Conservation (phyloP, 1,140 invertebrate genomes). For the Thalassaphorura encarpata region DNA sequence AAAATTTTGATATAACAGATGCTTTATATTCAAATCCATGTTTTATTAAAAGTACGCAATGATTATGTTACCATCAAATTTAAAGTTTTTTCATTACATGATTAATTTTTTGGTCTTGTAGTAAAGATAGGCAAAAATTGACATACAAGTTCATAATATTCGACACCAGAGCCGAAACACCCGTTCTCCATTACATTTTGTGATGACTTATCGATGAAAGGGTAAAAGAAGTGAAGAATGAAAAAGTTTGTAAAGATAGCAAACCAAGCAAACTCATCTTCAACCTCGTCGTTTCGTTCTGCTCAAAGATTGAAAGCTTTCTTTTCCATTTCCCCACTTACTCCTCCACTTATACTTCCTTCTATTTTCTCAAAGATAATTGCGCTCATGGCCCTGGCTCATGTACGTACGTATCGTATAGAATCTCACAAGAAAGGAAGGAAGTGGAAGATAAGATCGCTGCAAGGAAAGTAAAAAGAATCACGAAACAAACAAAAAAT, state of each 20-base stretch:
- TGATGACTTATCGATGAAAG: background rate
- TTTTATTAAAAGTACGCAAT: background rate
- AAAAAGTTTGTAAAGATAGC: background rate
- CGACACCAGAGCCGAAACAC: background rate
- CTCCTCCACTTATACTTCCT: background rate
- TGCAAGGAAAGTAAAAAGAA: too few species aligned
- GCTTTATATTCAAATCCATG: background rate
- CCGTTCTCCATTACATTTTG: background rate
- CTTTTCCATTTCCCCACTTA: background rate
- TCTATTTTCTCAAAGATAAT: too few species aligned
- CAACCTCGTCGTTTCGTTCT: background rate
- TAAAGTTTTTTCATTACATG: too few species aligned
- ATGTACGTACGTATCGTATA: too few species aligned
- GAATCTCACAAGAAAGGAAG: too few species aligned
- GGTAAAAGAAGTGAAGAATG: background rate
- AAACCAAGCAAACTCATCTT: background rate
- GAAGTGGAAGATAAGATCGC: too few species aligned
- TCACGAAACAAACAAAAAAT: too few species aligned
- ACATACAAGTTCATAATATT: background rate
- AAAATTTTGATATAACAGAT: background rate
- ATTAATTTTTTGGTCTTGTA: background rate
- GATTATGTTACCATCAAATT: too few species aligned
- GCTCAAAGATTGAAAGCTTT: background rate
- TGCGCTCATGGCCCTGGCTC: too few species aligned
- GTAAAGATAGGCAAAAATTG: background rate